Conservation (phyloP, 2,888 invertebrate genomes). For the Diadegma fenestrale region DNA sequence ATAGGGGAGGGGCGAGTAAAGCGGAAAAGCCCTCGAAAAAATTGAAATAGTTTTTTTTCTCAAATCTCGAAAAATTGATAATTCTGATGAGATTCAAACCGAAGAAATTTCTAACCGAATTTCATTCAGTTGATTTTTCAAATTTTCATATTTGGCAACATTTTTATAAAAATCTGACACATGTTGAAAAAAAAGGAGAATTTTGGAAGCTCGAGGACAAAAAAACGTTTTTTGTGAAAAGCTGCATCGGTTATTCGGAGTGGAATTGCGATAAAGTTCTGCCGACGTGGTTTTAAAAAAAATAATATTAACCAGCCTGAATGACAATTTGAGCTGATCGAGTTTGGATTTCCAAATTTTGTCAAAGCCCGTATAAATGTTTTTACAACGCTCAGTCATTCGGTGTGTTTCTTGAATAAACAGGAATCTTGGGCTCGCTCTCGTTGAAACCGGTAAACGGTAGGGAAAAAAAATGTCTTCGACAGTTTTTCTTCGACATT, state of each 20-base stretch:
- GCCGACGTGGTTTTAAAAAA: neutral
- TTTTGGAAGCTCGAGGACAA: no score
- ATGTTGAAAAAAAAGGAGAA: no score
- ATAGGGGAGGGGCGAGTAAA: no score
- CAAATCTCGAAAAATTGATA: neutral
- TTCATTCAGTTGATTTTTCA: neutral
- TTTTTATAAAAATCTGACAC: neutral
- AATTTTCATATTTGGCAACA: neutral
- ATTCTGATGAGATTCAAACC: neutral
- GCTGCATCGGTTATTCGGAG: neutral
- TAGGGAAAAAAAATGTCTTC: constrained; percentile 38
- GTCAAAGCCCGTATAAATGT: constrained; percentile 14
- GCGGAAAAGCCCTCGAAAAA: neutral
- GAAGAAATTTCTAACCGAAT: neutral
- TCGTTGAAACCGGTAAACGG: constrained; percentile 62
- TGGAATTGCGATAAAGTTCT: neutral
- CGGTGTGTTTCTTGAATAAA: constrained; percentile 69
- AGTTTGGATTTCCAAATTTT: neutral
- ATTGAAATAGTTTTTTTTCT: constrained; percentile 20
- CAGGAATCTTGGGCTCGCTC: constrained; percentile 60
- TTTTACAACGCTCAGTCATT: constrained; percentile 37
- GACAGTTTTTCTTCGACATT: neutral
- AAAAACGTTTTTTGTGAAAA: neutral
- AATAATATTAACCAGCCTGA: neutral
- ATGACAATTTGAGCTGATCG: neutral